These are phyloP conservation scores for Malurus melanocephalus DNA, from an alignment of 2,113 vertebrate species.

Conservation along the genomic window DNA sequence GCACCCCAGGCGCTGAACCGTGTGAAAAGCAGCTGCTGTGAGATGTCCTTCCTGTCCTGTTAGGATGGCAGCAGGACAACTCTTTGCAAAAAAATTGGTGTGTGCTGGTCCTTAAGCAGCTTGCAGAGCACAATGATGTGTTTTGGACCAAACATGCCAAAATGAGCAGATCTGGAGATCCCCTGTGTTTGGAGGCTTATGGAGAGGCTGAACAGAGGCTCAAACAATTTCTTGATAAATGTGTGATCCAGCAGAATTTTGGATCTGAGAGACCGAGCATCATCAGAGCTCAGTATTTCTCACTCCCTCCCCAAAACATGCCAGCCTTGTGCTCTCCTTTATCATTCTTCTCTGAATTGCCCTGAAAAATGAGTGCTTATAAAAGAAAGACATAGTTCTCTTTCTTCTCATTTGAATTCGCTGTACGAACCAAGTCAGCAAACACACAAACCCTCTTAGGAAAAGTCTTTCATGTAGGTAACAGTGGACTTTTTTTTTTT, in stretches of 20 bases:
- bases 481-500: not conserved
- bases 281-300: not conserved
- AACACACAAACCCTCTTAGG: not conserved
- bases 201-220: not conserved
- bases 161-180: not conserved
- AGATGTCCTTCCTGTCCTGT: not conserved
- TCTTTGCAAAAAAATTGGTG: not conserved
- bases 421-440: not conserved
- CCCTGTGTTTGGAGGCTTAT: not conserved
- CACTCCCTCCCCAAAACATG: not conserved
- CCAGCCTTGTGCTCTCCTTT: not conserved
- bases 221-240: rapidly evolving
- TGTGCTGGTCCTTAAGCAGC: not conserved
- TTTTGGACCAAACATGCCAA: not conserved
- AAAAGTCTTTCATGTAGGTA: slow-evolving; percentile 40
- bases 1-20: not conserved
- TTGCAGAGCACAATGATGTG: rapidly evolving
- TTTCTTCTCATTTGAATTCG: not conserved
- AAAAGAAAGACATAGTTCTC: not conserved
- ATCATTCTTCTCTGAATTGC: not conserved
- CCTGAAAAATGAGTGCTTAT: not conserved
- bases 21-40: not conserved
- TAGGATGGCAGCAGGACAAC: not conserved
- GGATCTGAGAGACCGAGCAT: not conserved
- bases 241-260: not conserved